Evolutionary conservation across 30 jellyfish, hydroid and myxozoan species (phyloP), one percentile per base, ranked within the genome.

Genomic region (Pelagia noctiluca): DNA sequence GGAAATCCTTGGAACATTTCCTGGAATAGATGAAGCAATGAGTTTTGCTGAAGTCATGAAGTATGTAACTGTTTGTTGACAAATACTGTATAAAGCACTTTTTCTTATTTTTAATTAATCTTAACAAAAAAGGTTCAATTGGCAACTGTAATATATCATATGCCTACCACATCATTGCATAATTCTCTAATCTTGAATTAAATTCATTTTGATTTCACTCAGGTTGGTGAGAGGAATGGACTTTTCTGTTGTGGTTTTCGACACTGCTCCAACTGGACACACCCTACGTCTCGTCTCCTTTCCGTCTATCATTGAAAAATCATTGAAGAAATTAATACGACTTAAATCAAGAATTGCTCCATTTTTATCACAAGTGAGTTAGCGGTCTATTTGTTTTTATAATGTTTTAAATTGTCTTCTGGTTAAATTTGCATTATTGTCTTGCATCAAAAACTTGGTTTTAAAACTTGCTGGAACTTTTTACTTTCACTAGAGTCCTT

Each of bases 231-330:
- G 90, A 36, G 84, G 96, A 30, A 87, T 94, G 97, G 95, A 94
- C 61, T 94, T 74, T 78, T 88, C 97, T 57, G 95, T 89, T 7
- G 99, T 94, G 48, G 97, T 94, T 3, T 94, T 94, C 75, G 99
- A 94, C 76, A 94, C 99, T n/a, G 99, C 99, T 12, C 99, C 99
- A 23, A 94, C 99, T 26, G 99, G 99, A 5, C 99, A 94, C 73
- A 94, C 99, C 16, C 91, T 94, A 60, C 94, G 99, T 0, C 85
- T 94, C 18, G 79, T 94, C 30, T 94, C 99, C 2, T 88, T 94
- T 35, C 99, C 99, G 4, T 73, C 96, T 25, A 95, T 89, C n/a
- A 84, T 94, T 23, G 97, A 88, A 52, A 89, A 89, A 49, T 88
- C 99, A 12, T 52, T 94, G 13, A 83, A 78, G 48, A 94, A 94